Percentiles rank a stretch among this genome's conserved stretches.
phyloP scores from a whole-genome alignment of 2,797 vertebrate genomes.

The Cottoperca gobio region DNA sequence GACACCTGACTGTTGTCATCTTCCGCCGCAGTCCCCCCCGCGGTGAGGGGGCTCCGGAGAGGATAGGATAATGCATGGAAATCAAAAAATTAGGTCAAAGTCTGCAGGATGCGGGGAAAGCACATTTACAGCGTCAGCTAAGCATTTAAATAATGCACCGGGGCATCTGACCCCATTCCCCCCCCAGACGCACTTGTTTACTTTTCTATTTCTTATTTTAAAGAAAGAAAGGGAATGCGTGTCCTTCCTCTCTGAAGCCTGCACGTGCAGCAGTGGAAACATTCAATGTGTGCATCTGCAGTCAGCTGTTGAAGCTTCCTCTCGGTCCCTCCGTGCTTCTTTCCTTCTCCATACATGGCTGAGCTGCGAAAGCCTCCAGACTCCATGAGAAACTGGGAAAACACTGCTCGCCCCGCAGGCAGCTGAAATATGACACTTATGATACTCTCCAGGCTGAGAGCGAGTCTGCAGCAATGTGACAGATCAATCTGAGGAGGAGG shows the following conservation, averaged over 20 bases:
- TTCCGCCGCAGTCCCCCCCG: neutral
- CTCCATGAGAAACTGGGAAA: constrained; percentile 49
- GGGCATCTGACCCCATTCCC: constrained; percentile 68
- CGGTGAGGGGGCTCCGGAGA: neutral
- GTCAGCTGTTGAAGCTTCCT: constrained; percentile 58
- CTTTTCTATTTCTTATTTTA: constrained; percentile 2
- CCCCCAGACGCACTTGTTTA: constrained; percentile 51
- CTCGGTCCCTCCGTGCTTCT: constrained; percentile 6
- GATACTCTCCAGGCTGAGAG: constrained; percentile 57
- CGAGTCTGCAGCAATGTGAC: constrained; percentile 65
- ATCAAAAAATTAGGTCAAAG: constrained; percentile 66
- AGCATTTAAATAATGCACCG: constrained; percentile 71
- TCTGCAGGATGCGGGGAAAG: constrained; percentile 41
- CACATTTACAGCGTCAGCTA: constrained; percentile 37
- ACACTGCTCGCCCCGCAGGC: constrained; percentile 39
- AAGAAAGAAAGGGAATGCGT: constrained; percentile 14
- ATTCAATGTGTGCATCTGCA: constrained; percentile 52
- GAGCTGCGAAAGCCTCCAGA: constrained; percentile 46
- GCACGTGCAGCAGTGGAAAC: constrained; percentile 42
- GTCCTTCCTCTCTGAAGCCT: constrained; percentile 27
- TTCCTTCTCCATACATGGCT: constrained; percentile 63
- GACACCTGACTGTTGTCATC: constrained; percentile 25
- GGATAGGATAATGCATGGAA: constrained; percentile 43
- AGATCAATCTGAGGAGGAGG: constrained; percentile 61
- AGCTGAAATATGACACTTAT: constrained; percentile 72